Percentiles rank a stretch among this genome's conserved stretches.
Evolutionary conservation across 2,888 invertebrate genomes (phyloP).

Genomic region (Dolichomitus sp.): DNA sequence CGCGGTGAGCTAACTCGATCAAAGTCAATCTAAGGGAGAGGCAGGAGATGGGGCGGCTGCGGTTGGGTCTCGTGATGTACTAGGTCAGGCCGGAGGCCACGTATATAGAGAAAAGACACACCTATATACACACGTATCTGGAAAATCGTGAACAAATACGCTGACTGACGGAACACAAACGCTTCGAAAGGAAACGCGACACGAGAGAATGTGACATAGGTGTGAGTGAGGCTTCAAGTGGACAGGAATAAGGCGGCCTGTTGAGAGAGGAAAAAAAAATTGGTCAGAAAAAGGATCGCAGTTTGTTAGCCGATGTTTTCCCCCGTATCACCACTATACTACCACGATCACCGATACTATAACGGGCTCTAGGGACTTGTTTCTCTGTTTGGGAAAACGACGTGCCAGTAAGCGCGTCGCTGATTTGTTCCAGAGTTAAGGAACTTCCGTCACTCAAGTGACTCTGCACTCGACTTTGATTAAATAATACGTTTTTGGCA

Average conservation of each 20-base stretch:
- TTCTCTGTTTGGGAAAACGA: conserved; percentile 39
- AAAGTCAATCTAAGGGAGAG: conserved; percentile 60
- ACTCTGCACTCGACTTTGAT: background rate
- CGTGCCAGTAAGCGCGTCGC: background rate
- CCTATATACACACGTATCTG: background rate
- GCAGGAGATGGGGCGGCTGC: conserved; percentile 39
- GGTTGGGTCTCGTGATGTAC: conserved; percentile 48
- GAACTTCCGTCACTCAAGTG: background rate
- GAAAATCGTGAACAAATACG: conserved; percentile 51
- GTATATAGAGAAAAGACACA: conserved; percentile 1
- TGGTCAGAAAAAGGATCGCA: conserved; percentile 54
- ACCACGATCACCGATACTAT: conserved; percentile 37
- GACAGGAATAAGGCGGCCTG: conserved; percentile 50
- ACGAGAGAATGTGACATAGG: conserved; percentile 49
- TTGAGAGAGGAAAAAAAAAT: conserved; percentile 49
- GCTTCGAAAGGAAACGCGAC: conserved; percentile 28
- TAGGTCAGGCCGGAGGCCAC: conserved; percentile 43
- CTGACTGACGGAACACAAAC: conserved; percentile 50
- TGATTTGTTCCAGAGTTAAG: background rate
- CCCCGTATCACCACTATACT: conserved; percentile 18
- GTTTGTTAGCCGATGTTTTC: conserved; percentile 61
- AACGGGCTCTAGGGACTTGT: conserved; percentile 50
- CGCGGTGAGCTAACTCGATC: conserved; percentile 67
- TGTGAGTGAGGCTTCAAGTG: conserved; percentile 37
- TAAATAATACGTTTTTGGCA: background rate